Percentiles rank a stretch among this genome's conserved stretches.
Evolutionary conservation across 2,797 vertebrate genomes (phyloP).

Genomic region (Diplodus sargus): DNA sequence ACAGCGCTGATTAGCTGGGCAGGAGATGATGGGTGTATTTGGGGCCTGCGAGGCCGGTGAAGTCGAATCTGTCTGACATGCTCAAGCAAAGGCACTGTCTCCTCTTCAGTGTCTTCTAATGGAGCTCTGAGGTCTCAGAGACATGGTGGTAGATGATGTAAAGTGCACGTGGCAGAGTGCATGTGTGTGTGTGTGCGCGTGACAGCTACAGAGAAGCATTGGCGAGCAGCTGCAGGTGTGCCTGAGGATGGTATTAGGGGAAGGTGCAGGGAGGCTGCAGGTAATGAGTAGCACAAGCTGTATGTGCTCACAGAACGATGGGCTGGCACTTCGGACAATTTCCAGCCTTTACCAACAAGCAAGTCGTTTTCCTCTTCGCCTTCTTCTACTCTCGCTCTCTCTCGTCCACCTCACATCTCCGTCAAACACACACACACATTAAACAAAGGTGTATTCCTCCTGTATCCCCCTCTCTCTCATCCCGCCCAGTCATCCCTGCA

Average conservation of each 20-base stretch:
- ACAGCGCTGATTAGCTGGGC: conserved; percentile 59
- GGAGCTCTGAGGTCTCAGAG: conserved; percentile 49
- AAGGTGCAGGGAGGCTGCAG: conserved; percentile 55
- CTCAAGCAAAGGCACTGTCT: conserved; percentile 62
- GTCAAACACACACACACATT: conserved; percentile 3
- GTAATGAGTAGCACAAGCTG: conserved; percentile 72
- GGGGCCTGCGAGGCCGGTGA: conserved; percentile 47
- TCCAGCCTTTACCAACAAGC: conserved; percentile 69
- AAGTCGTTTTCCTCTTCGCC: conserved; percentile 71
- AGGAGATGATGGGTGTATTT: conserved; percentile 70
- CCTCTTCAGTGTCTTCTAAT: conserved; percentile 65
- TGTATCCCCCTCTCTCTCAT: not conserved
- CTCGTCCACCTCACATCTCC: conserved; percentile 27
- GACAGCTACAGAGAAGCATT: conserved; percentile 46
- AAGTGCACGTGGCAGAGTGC: not conserved
- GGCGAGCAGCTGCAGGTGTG: conserved; percentile 56
- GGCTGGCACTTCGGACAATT: conserved; percentile 72
- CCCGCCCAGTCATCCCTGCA: conserved; percentile 4
- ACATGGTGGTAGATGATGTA: conserved; percentile 42
- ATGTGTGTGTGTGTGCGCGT: not conserved
- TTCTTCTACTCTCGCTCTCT: conserved; percentile 15
- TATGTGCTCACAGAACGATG: conserved; percentile 72
- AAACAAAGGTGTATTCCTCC: not conserved
- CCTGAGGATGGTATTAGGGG: conserved; percentile 66
- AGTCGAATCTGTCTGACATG: conserved; percentile 67